Evolutionary conservation across 2,113 vertebrate genomes (phyloP).

Genomic region (Alouatta palliata): DNA sequence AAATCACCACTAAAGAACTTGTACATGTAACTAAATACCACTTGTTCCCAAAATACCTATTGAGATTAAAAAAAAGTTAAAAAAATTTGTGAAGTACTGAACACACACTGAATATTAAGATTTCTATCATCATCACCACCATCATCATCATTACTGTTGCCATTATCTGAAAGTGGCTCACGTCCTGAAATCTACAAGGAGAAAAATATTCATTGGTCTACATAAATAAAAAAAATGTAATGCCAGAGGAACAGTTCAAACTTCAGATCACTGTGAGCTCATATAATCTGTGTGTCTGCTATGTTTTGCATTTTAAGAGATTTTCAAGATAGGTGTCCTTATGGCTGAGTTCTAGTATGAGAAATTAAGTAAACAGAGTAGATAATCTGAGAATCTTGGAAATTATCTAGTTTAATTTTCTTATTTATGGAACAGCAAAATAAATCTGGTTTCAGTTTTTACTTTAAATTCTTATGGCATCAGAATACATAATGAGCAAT

Average conservation of each 20-base stretch:
- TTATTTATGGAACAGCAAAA: constrained; percentile 41
- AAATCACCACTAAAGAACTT: no score
- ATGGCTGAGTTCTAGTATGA: constrained; percentile 5
- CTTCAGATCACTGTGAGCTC: background rate
- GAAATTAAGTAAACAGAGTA: background rate
- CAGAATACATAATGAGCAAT: constrained; percentile 22
- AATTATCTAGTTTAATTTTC: background rate
- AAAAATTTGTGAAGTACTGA: no score
- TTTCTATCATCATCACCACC: no score
- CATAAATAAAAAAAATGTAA: no score
- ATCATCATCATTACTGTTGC: no score
- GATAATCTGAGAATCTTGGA: background rate
- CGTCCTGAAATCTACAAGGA: no score
- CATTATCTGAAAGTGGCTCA: no score
- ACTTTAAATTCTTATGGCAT: background rate
- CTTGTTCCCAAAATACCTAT: no score
- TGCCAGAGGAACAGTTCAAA: background rate
- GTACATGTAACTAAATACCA: no score
- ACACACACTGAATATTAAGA: no score
- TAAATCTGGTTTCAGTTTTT: constrained; percentile 39
- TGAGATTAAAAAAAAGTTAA: no score
- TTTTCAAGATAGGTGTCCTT: background rate
- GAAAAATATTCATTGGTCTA: no score
- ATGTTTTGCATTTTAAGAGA: background rate
- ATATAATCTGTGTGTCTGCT: background rate